A percentile compares a stretch with the other conserved stretches of the same genome.
phyloP scores from a whole-genome alignment of 1,140 invertebrate species.

The Homarus americanus region DNA sequence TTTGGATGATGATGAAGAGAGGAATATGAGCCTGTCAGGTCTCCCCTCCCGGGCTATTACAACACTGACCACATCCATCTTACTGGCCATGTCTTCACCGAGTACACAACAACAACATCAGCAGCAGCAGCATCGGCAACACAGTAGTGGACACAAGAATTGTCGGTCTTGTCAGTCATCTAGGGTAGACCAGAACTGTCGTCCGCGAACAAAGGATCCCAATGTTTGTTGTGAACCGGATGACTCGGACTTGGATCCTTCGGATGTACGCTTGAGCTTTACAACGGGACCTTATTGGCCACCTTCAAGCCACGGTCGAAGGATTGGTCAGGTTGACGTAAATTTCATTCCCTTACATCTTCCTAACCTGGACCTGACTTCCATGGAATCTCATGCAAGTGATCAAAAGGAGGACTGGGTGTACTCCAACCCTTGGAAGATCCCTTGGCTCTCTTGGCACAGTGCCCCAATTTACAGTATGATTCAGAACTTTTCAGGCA shows the following conservation, averaged over 20 bases:
- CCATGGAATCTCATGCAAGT: background rate
- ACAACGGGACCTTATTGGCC: constrained; percentile 62
- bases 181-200: background rate
- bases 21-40: constrained; percentile 31
- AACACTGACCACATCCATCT: constrained; percentile 63
- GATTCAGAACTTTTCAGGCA: constrained; percentile 58
- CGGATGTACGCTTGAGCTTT: constrained; percentile 54
- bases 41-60: constrained; percentile 52
- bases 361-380: background rate
- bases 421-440: constrained; percentile 60
- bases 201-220: background rate
- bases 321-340: background rate
- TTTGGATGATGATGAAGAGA: constrained; percentile 14
- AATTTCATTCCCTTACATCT: constrained; percentile 15
- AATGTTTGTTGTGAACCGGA: background rate
- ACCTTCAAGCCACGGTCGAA: constrained; percentile 40
- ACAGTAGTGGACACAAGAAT: background rate
- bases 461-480: constrained; percentile 43
- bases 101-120: background rate
- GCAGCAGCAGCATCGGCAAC: background rate
- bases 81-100: constrained; percentile 60
- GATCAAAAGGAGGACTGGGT: constrained; percentile 57
- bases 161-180: background rate
- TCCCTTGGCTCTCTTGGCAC: constrained; percentile 55
- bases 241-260: constrained; percentile 24